Evolutionary conservation across 2,113 vertebrate genomes (phyloP), one percentile per base, ranked within the genome.

Genomic region (Porphyrio hochstetteri): DNA sequence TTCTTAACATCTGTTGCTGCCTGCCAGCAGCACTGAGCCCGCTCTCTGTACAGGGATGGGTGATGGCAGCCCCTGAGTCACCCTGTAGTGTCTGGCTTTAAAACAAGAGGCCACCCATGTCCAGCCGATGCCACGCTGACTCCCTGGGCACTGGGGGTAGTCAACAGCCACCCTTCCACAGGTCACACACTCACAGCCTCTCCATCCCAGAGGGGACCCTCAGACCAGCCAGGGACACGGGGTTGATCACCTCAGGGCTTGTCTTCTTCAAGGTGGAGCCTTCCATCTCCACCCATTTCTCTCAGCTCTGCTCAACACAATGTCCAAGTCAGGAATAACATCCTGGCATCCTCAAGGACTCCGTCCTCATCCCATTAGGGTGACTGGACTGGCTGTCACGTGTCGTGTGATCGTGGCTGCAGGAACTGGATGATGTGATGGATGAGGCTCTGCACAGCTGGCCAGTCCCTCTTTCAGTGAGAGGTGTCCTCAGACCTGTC

Each of bases 301-400:
- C 61, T 84, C 67, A 42, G 42, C 21, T 21, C 48, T 64, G 61
- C 68, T 53, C 65, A 29, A 6, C 25, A 4, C 50, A 20, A 21
- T 9, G 31, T 68, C 40, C 13, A 6, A 67, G 48, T 44, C 12
- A 4, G 7, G 18, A 80, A 3, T 19, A 29, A 33, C 27, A 40
- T 48, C 65, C 35, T 0, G 0, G 16, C 2, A 0, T 50, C 52
- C 27, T 80, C 46, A 13, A 5, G 52, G 64, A 38, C 77, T 89
- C 35, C 0, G 0, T 60, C 61, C 72, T 87, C 0, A 0, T 36
- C 65, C 55, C 44, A 0, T 13, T 20, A 8, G 13, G 23, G 2
- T 6, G 44, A 4, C 20, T 2, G 5, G 35, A 28, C 36, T 1
- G 0, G 46, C 82, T 60, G 60, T 18, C 35, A 10, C 3, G 0